phyloP scores from a whole-genome alignment of 2,797 vertebrate genomes.

The Podarcis siculus region DNA sequence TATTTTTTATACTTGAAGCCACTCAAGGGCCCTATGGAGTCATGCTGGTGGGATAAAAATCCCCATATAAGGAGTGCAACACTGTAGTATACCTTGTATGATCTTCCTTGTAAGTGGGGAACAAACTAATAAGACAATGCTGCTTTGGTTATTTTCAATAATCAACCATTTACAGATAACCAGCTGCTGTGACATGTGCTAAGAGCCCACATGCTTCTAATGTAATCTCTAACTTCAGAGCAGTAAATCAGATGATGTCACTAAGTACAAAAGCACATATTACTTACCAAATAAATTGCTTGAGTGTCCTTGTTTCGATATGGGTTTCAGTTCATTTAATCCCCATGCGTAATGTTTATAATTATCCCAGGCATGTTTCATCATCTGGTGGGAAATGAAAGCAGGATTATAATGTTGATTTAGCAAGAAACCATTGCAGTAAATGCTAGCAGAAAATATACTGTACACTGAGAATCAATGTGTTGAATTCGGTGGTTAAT shows the following conservation, averaged over 20 bases:
- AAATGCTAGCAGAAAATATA: constrained; percentile 58
- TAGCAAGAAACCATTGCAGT: constrained; percentile 48
- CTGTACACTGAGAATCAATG: constrained; percentile 44
- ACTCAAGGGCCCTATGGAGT: not conserved
- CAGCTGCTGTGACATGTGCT: not conserved
- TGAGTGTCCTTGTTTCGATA: constrained; percentile 96
- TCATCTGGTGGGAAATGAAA: constrained; percentile 88
- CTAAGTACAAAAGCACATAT: constrained; percentile 63
- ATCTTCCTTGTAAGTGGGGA: not conserved
- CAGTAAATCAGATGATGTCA: constrained; percentile 47
- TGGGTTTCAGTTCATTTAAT: constrained; percentile 94
- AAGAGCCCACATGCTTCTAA: constrained; percentile 50
- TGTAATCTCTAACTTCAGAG: constrained; percentile 57
- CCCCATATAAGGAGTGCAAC: not conserved
- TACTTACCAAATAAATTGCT: constrained; percentile 99
- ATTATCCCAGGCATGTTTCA: constrained; percentile 97
- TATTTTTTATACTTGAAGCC: not conserved
- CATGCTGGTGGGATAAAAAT: not conserved
- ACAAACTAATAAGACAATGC: not conserved
- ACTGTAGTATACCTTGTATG: not conserved
- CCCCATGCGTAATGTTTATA: constrained; percentile 96
- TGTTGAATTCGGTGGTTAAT: constrained; percentile 52
- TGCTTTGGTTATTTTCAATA: constrained; percentile 19
- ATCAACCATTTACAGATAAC: constrained; percentile 22
- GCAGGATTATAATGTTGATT: constrained; percentile 70